These are phyloP conservation scores for Xenopus petersii DNA, from an alignment of 2,797 vertebrate species.

Conservation along the genomic window DNA sequence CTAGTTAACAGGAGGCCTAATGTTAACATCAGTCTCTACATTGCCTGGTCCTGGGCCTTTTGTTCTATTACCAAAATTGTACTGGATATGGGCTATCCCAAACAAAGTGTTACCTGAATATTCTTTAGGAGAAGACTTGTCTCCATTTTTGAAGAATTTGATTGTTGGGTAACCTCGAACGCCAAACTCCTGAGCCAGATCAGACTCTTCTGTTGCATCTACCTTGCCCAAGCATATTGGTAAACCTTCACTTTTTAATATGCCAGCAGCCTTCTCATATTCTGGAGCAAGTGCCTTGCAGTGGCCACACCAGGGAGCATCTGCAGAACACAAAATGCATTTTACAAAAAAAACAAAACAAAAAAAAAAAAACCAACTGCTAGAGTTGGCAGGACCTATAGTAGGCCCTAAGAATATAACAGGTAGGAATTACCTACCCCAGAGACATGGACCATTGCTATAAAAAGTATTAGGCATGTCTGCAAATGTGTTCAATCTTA, in stretches of 20 bases:
- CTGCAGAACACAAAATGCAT: slow-evolving; percentile 58
- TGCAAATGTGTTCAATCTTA: too few relatives aligned
- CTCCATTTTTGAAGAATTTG: slow-evolving; percentile 94
- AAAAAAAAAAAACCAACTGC: neutral
- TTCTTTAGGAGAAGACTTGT: slow-evolving; percentile 82
- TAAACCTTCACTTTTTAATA: slow-evolving; percentile 82
- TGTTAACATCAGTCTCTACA: too few relatives aligned
- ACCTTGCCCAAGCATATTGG: slow-evolving; percentile 87
- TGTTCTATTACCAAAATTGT: too few relatives aligned
- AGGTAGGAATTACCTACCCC: too few relatives aligned
- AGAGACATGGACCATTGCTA: too few relatives aligned
- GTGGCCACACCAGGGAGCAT: slow-evolving; percentile 98
- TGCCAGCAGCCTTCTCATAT: slow-evolving; percentile 87
- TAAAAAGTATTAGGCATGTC: too few relatives aligned
- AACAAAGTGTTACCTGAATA: slow-evolving; percentile 78
- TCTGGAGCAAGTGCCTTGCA: slow-evolving; percentile 95
- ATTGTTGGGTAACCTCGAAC: slow-evolving; percentile 96
- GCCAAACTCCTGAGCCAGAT: slow-evolving; percentile 87
- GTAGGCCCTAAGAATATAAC: too few relatives aligned
- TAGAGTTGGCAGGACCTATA: too few relatives aligned
- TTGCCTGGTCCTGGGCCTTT: too few relatives aligned
- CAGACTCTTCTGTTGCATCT: slow-evolving; percentile 92
- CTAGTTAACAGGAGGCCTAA: too few relatives aligned
- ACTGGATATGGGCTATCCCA: too few relatives aligned
- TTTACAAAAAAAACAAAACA: neutral